phyloP scores from a whole-genome alignment of 2,888 invertebrate genomes.

The Bellardia pandia region DNA sequence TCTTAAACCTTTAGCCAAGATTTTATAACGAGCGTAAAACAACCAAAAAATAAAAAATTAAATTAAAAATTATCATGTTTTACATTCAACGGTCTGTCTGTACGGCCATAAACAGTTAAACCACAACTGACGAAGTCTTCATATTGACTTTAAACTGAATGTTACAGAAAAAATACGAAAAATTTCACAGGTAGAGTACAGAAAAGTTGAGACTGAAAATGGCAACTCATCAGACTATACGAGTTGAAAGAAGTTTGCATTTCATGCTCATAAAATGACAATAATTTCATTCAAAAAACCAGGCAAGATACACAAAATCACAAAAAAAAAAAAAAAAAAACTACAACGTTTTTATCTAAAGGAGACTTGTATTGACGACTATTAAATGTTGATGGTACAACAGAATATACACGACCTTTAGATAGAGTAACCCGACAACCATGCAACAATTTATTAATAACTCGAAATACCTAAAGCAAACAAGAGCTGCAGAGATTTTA shows the following conservation, averaged over 20 bases:
- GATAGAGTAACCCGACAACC: slow-evolving; percentile 50
- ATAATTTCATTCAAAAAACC: slow-evolving; percentile 67
- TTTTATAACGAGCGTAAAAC: slow-evolving; percentile 30
- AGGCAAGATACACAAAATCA: not conserved
- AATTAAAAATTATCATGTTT: slow-evolving; percentile 40
- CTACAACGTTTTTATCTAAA: slow-evolving; percentile 67
- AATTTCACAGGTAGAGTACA: slow-evolving; percentile 43
- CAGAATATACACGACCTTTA: slow-evolving; percentile 56
- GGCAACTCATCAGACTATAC: slow-evolving; percentile 35
- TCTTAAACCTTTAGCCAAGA: not conserved
- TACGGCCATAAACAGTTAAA: slow-evolving; percentile 54
- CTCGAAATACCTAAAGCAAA: slow-evolving; percentile 19
- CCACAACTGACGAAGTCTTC: slow-evolving; percentile 50
- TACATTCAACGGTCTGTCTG: slow-evolving; percentile 47
- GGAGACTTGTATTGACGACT: slow-evolving; percentile 70
- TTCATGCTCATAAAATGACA: slow-evolving; percentile 63
- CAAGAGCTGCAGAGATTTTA: slow-evolving; percentile 19
- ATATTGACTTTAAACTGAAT: slow-evolving; percentile 1
- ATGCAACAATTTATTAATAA: slow-evolving; percentile 50
- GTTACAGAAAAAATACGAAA: slow-evolving; percentile 11
- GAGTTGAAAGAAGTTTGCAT: slow-evolving; percentile 40
- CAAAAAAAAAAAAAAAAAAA: not conserved
- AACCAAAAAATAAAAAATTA: slow-evolving; percentile 9
- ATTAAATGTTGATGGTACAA: slow-evolving; percentile 67
- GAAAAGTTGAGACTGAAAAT: slow-evolving; percentile 13